phyloP scores from a whole-genome alignment of 2,888 invertebrate genomes.

The Nemapogon koenigi region DNA sequence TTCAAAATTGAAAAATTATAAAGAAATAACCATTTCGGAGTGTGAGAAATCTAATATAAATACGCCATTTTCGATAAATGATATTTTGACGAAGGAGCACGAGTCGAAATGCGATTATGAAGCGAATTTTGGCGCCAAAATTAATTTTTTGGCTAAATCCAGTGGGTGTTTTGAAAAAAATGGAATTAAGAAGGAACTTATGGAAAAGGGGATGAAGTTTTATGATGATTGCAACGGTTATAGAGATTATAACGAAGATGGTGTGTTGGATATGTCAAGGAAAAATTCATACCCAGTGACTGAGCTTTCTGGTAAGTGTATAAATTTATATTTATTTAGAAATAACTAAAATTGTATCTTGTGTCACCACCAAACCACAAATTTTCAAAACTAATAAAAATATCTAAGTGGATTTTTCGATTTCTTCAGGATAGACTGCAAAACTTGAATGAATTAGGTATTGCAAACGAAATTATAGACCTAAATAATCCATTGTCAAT shows the following conservation, averaged over 20 bases:
- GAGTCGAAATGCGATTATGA: constrained; percentile 50
- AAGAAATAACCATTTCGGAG: constrained; percentile 39
- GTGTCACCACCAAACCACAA: neutral
- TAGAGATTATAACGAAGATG: constrained; percentile 45
- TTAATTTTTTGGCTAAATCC: constrained; percentile 34
- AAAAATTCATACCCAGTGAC: constrained; percentile 49
- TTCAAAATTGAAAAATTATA: constrained; percentile 44
- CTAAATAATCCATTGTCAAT: too few relatives aligned
- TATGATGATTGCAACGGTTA: constrained; percentile 45
- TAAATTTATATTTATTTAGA: neutral
- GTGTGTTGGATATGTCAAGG: constrained; percentile 56
- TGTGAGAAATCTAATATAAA: constrained; percentile 51
- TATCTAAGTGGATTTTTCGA: too few relatives aligned
- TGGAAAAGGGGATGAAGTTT: constrained; percentile 45
- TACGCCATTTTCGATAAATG: constrained; percentile 77
- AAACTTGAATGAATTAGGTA: too few relatives aligned
- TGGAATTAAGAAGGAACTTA: constrained; percentile 36
- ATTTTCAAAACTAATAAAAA: too few relatives aligned
- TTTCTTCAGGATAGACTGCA: too few relatives aligned
- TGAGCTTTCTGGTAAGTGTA: constrained; percentile 44
- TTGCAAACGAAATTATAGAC: too few relatives aligned
- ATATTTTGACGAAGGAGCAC: constrained; percentile 69
- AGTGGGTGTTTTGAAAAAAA: constrained; percentile 30
- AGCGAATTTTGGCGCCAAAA: constrained; percentile 49
- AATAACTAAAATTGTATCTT: neutral